phyloP scores from a whole-genome alignment of 2,888 invertebrate species.

The Dioctria linearis region DNA sequence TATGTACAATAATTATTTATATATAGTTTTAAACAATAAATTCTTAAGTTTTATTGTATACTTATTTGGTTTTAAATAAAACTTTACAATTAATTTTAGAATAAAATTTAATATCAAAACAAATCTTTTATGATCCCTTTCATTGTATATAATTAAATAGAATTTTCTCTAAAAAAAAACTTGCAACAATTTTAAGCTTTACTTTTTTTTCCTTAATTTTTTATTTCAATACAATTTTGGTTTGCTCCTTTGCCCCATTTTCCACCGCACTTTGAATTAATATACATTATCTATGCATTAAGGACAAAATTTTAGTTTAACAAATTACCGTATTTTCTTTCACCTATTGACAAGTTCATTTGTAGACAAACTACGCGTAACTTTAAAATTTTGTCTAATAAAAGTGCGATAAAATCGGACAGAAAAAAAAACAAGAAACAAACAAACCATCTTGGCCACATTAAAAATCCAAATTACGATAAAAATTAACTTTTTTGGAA shows the following conservation, averaged over 20 bases:
- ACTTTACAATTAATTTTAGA: conserved; percentile 20
- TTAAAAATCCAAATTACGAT: conserved; percentile 4
- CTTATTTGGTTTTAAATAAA: conserved; percentile 1
- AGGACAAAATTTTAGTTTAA: too few relatives aligned
- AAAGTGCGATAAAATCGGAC: neutral
- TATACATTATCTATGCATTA: too few relatives aligned
- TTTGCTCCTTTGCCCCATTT: neutral
- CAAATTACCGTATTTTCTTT: too few relatives aligned
- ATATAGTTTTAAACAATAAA: neutral
- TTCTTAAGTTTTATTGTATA: neutral
- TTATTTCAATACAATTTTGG: conserved; percentile 8
- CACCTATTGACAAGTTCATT: too few relatives aligned
- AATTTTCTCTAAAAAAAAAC: conserved; percentile 5
- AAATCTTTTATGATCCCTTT: neutral
- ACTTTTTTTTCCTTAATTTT: neutral
- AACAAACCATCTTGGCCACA: conserved; percentile 1
- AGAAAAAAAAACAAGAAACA: conserved; percentile 11
- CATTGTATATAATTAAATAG: neutral
- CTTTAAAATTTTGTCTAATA: too few relatives aligned
- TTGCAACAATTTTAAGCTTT: neutral
- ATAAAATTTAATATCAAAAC: conserved; percentile 19
- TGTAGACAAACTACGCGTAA: too few relatives aligned
- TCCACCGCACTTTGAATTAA: too few relatives aligned
- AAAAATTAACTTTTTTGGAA: neutral
- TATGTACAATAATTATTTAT: conserved; percentile 5